phyloP scores from a whole-genome alignment of 2,888 invertebrate genomes.

The Zaprionus bogoriensis region DNA sequence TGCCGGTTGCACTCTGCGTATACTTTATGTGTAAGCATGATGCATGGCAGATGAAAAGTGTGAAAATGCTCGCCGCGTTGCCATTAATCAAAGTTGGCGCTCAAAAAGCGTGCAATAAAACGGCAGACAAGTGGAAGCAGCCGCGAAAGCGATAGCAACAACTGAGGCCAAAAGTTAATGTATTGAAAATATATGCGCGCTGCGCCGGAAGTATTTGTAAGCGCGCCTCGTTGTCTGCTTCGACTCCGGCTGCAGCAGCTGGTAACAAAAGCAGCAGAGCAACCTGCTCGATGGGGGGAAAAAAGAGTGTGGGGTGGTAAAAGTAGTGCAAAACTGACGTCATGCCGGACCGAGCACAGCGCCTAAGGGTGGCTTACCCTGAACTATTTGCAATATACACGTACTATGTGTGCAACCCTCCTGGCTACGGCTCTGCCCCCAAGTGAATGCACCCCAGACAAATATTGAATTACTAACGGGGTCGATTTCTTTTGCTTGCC shows the following conservation, averaged over 20 bases:
- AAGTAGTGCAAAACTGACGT: constrained; percentile 28
- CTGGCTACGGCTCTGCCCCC: too few species aligned
- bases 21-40: constrained; percentile 19
- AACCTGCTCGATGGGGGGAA: too few species aligned
- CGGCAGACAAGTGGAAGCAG: too few species aligned
- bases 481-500: background rate
- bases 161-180: constrained; percentile 50
- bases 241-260: background rate
- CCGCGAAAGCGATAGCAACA: constrained; percentile 32
- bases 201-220: background rate
- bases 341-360: constrained; percentile 13
- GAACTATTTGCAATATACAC: constrained; percentile 3
- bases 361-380: constrained; percentile 45
- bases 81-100: constrained; percentile 54
- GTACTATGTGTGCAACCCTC: constrained; percentile 14
- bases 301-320: too few species aligned
- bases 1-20: background rate
- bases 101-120: constrained; percentile 34
- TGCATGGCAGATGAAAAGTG: constrained; percentile 33
- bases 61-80: constrained; percentile 32
- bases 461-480: constrained; percentile 58
- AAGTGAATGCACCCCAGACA: constrained; percentile 25
- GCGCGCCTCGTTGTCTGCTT: background rate
- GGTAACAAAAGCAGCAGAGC: background rate
- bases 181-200: constrained; percentile 32